A percentile compares a stretch with the other conserved stretches of the same genome.
Conservation (phyloP, 1,140 invertebrate genomes). For the Steinernema khuongi region DNA sequence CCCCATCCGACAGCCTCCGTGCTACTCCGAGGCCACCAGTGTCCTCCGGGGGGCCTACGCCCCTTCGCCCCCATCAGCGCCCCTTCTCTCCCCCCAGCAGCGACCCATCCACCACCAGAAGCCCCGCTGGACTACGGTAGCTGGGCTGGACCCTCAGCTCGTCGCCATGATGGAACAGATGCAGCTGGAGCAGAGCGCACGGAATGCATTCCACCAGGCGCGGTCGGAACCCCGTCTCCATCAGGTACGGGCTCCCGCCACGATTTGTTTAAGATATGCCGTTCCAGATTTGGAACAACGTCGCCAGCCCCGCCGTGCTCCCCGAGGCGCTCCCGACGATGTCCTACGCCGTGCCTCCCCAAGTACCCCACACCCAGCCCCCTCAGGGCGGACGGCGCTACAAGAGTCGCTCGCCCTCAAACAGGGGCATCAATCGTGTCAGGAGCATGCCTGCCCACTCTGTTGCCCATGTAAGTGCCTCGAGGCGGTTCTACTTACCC, state of each 20-base stretch:
- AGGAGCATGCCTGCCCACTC: conserved; percentile 31
- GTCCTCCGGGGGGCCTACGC: background rate
- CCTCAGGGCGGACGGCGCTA: background rate
- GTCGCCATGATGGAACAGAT: background rate
- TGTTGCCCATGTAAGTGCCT: background rate
- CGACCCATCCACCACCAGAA: background rate
- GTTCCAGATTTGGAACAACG: background rate
- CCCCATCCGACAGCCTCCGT: conserved; percentile 5
- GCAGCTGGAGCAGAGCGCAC: background rate
- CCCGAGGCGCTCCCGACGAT: background rate
- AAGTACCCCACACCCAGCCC: background rate
- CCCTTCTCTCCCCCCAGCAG: conserved; percentile 2
- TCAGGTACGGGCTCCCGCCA: background rate
- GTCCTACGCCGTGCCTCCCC: background rate
- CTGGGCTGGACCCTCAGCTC: conserved; percentile 6
- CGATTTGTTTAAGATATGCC: background rate
- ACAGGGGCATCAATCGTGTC: conserved; percentile 27
- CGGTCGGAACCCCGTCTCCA: background rate
- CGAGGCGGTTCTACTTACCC: background rate
- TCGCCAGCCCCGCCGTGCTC: background rate
- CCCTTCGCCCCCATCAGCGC: background rate
- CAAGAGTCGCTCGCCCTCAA: background rate
- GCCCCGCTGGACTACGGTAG: conserved; percentile 22
- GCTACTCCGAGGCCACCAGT: conserved; percentile 20
- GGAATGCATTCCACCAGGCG: background rate